These are phyloP conservation scores for Scytalopus superciliaris DNA, from an alignment of 2,113 vertebrate species.

Conservation along the genomic window DNA sequence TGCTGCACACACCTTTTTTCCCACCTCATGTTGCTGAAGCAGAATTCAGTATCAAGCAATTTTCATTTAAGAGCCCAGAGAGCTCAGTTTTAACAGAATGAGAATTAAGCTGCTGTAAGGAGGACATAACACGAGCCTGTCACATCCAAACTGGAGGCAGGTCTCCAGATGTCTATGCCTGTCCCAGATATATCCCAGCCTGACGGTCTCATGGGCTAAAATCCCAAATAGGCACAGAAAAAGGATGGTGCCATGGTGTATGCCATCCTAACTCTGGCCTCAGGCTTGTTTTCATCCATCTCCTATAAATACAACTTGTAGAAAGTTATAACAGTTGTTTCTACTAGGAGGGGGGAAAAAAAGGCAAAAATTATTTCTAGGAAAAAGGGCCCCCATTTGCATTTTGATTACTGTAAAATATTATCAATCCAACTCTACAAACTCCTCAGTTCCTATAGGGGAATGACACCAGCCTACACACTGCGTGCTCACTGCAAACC, in stretches of 20 bases:
- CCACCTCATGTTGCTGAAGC: neutral
- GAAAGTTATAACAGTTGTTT: neutral
- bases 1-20: neutral
- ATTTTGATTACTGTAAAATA: neutral
- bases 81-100: neutral
- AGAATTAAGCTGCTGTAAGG: neutral
- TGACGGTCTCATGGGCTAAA: neutral
- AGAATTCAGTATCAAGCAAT: neutral
- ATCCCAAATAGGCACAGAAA: neutral
- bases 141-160: accelerated
- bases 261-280: neutral
- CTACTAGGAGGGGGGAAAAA: neutral
- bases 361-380: neutral
- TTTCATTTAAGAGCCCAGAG: neutral
- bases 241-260: neutral
- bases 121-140: neutral
- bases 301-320: neutral
- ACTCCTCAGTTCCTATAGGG: neutral
- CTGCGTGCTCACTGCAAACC: neutral
- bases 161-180: neutral
- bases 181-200: neutral
- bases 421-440: neutral
- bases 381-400: neutral
- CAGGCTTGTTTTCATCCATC: neutral
- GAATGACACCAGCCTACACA: neutral